Evolutionary conservation across 2,888 invertebrate genomes (phyloP).

Genomic region (Chouioia cunea): DNA sequence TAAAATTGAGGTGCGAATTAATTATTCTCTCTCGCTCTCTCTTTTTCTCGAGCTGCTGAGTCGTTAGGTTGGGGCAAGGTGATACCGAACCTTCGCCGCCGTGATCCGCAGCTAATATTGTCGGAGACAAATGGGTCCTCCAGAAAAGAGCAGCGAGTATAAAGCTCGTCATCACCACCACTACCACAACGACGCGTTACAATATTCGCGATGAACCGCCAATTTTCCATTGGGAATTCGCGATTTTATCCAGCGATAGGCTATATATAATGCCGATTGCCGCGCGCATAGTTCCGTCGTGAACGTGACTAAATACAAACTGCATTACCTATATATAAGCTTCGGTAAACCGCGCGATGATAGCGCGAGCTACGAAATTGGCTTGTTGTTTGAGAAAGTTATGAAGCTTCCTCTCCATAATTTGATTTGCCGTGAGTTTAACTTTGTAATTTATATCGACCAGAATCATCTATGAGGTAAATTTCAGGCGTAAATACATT

Average conservation of each 20-base stretch:
- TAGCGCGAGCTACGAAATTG: not conserved
- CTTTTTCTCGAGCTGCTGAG: constrained; percentile 40
- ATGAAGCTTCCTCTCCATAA: too few species aligned
- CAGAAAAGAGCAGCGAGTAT: constrained; percentile 31
- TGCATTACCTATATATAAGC: constrained; percentile 48
- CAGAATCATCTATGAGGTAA: too few species aligned
- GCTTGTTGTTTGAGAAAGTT: too few species aligned
- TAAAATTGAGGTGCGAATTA: constrained; percentile 46
- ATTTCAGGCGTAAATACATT: too few species aligned
- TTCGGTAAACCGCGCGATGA: constrained; percentile 28
- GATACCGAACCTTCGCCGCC: constrained; percentile 44
- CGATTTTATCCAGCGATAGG: constrained; percentile 38
- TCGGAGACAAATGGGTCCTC: not conserved
- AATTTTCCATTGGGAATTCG: constrained; percentile 46
- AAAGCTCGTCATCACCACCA: too few species aligned
- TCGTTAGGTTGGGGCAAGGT: constrained; percentile 41
- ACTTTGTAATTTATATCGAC: too few species aligned
- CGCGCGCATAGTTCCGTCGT: too few species aligned
- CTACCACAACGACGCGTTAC: too few species aligned
- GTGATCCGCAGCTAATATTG: constrained; percentile 52
- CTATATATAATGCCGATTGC: too few species aligned
- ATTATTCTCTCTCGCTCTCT: constrained; percentile 51
- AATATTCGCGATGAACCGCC: constrained; percentile 31
- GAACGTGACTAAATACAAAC: too few species aligned
- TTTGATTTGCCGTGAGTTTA: too few species aligned